Evolutionary conservation across 2,888 invertebrate genomes (phyloP), one percentile per base, ranked within the genome.

Genomic region (Aspidiotus rigidus): DNA sequence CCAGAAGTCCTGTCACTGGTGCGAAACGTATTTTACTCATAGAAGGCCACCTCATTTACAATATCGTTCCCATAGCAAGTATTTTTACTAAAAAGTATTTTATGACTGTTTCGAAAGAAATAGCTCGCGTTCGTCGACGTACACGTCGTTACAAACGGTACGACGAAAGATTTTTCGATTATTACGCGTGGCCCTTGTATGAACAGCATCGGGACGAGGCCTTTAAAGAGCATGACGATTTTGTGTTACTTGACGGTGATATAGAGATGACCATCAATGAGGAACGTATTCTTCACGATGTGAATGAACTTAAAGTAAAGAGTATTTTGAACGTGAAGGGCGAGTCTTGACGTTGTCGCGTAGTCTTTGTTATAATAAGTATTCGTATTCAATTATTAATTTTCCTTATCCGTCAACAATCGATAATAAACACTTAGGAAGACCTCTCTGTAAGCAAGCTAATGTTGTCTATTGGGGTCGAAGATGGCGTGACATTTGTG

Each of bases 161-260:
- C 41, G 71, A 71, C 59, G 39, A 60, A 40, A 61, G 62, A 7
- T 71, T 70, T 53, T 71, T 71, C 59, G 69, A 71, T 1, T 64
- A 71, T 0, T 71, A 70, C 59, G 70, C 69, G 13, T 71, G 71
- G 71, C 71, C 71, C 7, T 55, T 63, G 41, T 69, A 62, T 55
- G 64, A 70, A 59, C 39, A 10, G 53, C 59, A 69, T 56, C 13
- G 17, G 11, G 28, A 44, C 42, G 10, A 44, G 13, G 49, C 59
- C 28, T 15, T 66, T 39, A 28, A 59, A 17, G 59, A 42, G 11
- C 59, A 49, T 15, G 44, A 44, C 42, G 59, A 66, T 60, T 15
- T 66, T 5, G 15, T 42, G n/a, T 28, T 44, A 44, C 17, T 66
- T 16, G 66, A 66, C 39, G 66, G 66, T 40, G 57, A 60, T n/a